Evolutionary conservation across 1,140 invertebrate species (phyloP).

Genomic region (Liolophura sinensis): DNA sequence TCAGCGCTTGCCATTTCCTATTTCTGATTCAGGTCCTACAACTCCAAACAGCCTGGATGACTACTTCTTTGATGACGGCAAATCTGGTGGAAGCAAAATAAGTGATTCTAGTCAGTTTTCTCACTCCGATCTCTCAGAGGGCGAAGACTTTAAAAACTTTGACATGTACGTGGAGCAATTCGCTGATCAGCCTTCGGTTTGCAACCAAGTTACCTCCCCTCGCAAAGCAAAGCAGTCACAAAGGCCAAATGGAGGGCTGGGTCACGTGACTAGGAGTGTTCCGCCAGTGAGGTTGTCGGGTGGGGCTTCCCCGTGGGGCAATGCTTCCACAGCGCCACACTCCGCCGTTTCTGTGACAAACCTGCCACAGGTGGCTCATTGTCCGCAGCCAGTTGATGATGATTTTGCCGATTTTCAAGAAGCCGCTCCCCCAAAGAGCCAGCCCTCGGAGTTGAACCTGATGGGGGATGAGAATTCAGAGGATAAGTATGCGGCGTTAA

Average conservation of each 20-base stretch:
- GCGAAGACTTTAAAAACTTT: constrained; percentile 48
- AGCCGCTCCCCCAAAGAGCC: constrained; percentile 11
- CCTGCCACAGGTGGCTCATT: too few species aligned
- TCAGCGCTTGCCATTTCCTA: too few species aligned
- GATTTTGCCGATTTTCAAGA: constrained; percentile 15
- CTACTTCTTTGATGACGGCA: constrained; percentile 68
- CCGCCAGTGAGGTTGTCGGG: too few species aligned
- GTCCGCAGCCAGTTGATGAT: background rate
- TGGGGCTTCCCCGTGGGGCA: too few species aligned
- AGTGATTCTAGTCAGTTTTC: constrained; percentile 49
- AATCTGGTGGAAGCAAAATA: constrained; percentile 58
- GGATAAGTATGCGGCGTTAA: constrained; percentile 60
- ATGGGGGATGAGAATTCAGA: constrained; percentile 42
- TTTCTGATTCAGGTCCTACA: constrained; percentile 24
- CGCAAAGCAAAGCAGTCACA: too few species aligned
- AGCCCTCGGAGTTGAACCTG: constrained; percentile 21
- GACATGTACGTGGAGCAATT: constrained; percentile 51
- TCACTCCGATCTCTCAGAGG: constrained; percentile 50
- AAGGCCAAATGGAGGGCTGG: too few species aligned
- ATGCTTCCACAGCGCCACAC: too few species aligned
- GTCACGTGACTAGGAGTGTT: too few species aligned
- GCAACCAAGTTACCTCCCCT: too few species aligned
- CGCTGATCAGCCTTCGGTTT: background rate
- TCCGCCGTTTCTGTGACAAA: too few species aligned
- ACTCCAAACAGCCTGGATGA: constrained; percentile 47